phyloP scores from a whole-genome alignment of 2,888 invertebrate genomes.

The Dysmachus trigonus region DNA sequence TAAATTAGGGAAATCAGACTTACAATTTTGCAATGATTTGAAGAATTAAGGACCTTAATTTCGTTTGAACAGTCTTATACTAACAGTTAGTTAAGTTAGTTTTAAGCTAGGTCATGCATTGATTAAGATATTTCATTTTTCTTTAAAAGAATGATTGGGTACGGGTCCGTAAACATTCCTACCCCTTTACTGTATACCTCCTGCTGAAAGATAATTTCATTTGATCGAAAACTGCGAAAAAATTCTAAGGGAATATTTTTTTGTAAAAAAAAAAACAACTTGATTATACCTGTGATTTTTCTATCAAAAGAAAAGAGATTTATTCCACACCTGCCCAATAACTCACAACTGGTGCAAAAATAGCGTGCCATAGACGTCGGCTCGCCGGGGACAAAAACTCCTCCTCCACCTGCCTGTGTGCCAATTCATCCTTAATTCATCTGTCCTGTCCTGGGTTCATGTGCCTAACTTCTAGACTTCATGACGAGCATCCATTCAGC shows the following conservation, averaged over 20 bases:
- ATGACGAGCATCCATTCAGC: conserved; percentile 42
- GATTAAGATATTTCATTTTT: no score
- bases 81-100: no score
- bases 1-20: no score
- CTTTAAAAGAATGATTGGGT: no score
- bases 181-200: background rate
- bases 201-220: background rate
- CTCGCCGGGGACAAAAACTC: background rate
- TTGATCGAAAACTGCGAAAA: background rate
- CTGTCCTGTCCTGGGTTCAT: conserved; percentile 10
- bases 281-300: background rate
- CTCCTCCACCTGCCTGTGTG: background rate
- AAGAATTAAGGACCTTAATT: no score
- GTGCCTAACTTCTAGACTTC: conserved; percentile 46
- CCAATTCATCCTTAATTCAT: conserved; percentile 17
- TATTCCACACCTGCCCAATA: background rate
- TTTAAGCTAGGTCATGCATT: no score
- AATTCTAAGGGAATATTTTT: background rate
- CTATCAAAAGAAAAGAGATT: background rate
- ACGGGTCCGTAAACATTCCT: no score
- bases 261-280: background rate
- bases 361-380: background rate
- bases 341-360: conserved; percentile 16
- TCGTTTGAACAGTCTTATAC: no score
- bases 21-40: no score